Evolutionary conservation across 2,113 vertebrate genomes (phyloP).

Genomic region (Cinclus cinclus): DNA sequence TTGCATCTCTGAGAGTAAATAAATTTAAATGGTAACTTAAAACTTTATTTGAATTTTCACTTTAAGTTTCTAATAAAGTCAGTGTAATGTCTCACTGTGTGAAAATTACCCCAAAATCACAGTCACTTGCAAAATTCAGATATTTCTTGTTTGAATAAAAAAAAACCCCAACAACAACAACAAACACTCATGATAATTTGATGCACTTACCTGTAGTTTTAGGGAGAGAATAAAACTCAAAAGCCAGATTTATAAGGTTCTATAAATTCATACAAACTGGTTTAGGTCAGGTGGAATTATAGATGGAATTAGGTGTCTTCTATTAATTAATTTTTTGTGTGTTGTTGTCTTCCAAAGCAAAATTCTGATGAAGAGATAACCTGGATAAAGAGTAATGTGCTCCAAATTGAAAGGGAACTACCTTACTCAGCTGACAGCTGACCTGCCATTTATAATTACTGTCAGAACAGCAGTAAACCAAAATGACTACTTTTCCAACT

Average conservation of each 20-base stretch:
- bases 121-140: neutral
- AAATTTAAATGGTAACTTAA: neutral
- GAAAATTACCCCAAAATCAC: neutral
- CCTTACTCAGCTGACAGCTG: conserved; percentile 25
- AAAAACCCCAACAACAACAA: neutral
- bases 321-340: neutral
- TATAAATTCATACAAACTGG: neutral
- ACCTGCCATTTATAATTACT: conserved; percentile 71
- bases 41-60: neutral
- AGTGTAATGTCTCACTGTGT: neutral
- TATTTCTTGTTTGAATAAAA: neutral
- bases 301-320: neutral
- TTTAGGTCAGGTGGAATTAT: neutral
- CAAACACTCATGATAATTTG: rapidly evolving
- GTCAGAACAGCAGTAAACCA: conserved; percentile 56
- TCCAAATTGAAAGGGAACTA: neutral
- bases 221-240: neutral
- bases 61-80: neutral
- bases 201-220: neutral
- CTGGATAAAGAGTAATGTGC: conserved; percentile 1
- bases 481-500: conserved; percentile 63
- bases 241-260: neutral
- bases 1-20: neutral
- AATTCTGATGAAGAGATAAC: neutral
- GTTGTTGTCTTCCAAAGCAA: neutral